Conservation (phyloP, 2,113 vertebrate species). For the Rhagologus leucostigma region DNA sequence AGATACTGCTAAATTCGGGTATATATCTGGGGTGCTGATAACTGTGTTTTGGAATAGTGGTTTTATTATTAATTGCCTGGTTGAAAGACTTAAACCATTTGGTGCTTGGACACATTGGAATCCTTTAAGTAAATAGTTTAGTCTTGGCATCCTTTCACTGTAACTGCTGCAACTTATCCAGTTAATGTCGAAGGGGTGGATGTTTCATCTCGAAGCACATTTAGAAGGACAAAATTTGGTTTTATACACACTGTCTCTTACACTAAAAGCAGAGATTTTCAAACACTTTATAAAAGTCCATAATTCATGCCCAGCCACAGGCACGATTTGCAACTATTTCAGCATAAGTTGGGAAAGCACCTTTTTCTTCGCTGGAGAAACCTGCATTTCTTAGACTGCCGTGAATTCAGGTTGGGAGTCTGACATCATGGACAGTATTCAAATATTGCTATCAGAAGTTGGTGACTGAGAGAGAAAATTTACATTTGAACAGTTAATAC, state of each 20-base stretch:
- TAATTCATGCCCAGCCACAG: constrained; percentile 10
- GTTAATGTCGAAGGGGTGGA: constrained; percentile 27
- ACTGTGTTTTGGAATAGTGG: constrained; percentile 55
- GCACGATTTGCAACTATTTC: background rate
- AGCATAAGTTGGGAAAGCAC: background rate
- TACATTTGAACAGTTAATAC: background rate
- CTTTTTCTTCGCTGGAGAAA: background rate
- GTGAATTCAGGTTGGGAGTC: background rate
- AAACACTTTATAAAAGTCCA: constrained; percentile 28
- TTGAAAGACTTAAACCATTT: constrained; percentile 72
- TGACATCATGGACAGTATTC: background rate
- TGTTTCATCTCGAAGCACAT: constrained; percentile 11
- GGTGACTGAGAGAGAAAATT: background rate
- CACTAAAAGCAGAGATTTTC: constrained; percentile 48
- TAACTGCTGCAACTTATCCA: constrained; percentile 54
- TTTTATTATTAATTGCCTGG: constrained; percentile 71
- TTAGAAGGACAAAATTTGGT: constrained; percentile 36
- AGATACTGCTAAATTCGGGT: constrained; percentile 4
- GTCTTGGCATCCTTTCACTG: constrained; percentile 52
- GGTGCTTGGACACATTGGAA: constrained; percentile 63
- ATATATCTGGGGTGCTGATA: constrained; percentile 11
- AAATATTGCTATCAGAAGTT: background rate
- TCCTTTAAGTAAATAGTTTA: constrained; percentile 67
- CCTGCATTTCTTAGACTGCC: background rate
- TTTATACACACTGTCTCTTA: constrained; percentile 19